Percentiles rank a stretch among this genome's conserved stretches.
phyloP scores from a whole-genome alignment of 2,113 vertebrate species.

The Pundamilia nyererei region DNA sequence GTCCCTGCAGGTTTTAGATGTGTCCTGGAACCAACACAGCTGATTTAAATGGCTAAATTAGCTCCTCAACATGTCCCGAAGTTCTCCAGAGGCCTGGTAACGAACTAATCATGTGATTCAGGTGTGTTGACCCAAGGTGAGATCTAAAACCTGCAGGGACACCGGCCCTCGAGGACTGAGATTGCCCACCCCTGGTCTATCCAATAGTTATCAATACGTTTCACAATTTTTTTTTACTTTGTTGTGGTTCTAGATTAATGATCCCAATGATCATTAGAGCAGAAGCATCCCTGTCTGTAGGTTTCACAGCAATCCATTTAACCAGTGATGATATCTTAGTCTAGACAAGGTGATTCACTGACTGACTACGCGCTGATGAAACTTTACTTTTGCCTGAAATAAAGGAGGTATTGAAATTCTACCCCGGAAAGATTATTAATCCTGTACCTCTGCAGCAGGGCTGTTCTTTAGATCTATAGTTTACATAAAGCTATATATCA shows the following conservation, averaged over 20 bases:
- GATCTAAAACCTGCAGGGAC: no score
- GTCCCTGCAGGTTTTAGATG: no score
- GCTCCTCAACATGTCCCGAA: no score
- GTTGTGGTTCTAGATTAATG: neutral
- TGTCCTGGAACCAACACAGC: no score
- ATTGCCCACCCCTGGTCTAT: neutral
- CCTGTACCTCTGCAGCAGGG: neutral
- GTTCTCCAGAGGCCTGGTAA: no score
- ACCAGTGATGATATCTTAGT: neutral
- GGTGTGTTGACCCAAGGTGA: no score
- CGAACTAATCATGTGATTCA: no score
- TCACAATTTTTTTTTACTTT: neutral
- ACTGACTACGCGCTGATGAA: neutral
- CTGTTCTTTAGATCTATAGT: neutral
- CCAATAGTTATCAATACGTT: neutral
- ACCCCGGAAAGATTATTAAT: neutral
- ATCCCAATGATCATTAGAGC: neutral
- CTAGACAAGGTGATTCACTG: neutral
- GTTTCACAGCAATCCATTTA: neutral
- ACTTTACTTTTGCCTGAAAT: neutral
- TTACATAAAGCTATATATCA: neutral
- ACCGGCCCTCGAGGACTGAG: no score
- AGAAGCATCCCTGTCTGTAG: neutral
- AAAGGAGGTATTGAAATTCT: neutral
- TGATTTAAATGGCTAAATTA: no score